phyloP scores from a whole-genome alignment of 92 coral and sea anemone genomes.

The Epizoanthus rinbou region DNA sequence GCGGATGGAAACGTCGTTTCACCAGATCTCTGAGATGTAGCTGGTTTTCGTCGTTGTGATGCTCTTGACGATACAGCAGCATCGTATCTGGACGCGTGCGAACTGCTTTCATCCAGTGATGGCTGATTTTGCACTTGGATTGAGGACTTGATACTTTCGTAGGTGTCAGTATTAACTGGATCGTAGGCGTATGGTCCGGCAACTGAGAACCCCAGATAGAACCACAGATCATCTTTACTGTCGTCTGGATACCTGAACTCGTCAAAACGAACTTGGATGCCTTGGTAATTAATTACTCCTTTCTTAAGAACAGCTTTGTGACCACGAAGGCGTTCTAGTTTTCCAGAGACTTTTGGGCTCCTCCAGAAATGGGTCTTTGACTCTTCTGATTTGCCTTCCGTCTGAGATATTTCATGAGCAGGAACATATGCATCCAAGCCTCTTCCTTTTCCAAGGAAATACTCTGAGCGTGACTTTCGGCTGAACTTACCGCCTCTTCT shows the following conservation, averaged over 20 bases:
- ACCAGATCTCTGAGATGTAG: neutral
- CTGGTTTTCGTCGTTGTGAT: neutral
- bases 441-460: slow-evolving; percentile 65
- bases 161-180: slow-evolving; percentile 62
- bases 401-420: slow-evolving; percentile 36
- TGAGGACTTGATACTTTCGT: slow-evolving; percentile 25
- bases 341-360: slow-evolving; percentile 47
- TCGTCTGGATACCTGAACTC: slow-evolving; percentile 61
- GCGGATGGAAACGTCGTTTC: neutral
- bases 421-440: slow-evolving; percentile 56
- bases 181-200: slow-evolving; percentile 74
- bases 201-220: slow-evolving; percentile 65
- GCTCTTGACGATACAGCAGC: neutral
- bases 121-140: neutral
- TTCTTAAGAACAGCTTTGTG: slow-evolving; percentile 52
- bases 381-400: slow-evolving; percentile 40
- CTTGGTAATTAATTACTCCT: slow-evolving; percentile 60
- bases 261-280: slow-evolving; percentile 65
- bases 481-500: slow-evolving; percentile 16
- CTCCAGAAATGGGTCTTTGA: slow-evolving; percentile 67
- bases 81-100: neutral
- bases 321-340: slow-evolving; percentile 62
- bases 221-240: slow-evolving; percentile 75
- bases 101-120: neutral
- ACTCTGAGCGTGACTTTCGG: slow-evolving; percentile 69